Evolutionary conservation across 2,888 invertebrate genomes (phyloP).

Genomic region (Dysmachus trigonus): DNA sequence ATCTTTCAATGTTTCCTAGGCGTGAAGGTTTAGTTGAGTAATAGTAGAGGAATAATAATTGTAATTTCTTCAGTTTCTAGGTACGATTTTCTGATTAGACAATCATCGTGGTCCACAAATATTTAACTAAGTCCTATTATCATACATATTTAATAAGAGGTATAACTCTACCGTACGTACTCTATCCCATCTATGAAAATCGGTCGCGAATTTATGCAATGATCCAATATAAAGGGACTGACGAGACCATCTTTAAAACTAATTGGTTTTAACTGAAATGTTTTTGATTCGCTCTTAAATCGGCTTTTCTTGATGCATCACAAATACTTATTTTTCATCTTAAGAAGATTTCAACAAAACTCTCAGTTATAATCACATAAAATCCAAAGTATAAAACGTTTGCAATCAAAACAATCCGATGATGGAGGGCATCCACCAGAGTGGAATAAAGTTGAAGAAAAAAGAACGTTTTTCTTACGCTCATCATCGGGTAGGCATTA

Average conservation of each 20-base stretch:
- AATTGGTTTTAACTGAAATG: neutral
- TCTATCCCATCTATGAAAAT: too few species aligned
- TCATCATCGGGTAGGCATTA: neutral
- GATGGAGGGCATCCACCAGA: neutral
- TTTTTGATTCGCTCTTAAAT: neutral
- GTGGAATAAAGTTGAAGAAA: neutral
- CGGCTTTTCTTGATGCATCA: neutral
- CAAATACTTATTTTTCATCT: neutral
- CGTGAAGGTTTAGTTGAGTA: too few species aligned
- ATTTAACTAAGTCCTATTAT: too few species aligned
- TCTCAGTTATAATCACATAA: neutral
- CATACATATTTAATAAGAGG: too few species aligned
- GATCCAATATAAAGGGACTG: neutral
- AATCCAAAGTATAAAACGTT: neutral
- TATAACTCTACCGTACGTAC: too few species aligned
- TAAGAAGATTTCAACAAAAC: neutral
- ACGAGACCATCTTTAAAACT: neutral
- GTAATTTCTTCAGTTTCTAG: too few species aligned
- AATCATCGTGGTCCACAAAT: too few species aligned
- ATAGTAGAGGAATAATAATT: too few species aligned
- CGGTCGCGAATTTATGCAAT: too few species aligned
- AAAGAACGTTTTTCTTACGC: neutral
- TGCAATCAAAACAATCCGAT: neutral
- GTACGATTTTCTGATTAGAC: too few species aligned
- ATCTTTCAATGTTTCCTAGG: too few species aligned